These are phyloP conservation scores for Paramisgurnus dabryanus DNA, from an alignment of 2,113 vertebrate species.

Conservation along the genomic window DNA sequence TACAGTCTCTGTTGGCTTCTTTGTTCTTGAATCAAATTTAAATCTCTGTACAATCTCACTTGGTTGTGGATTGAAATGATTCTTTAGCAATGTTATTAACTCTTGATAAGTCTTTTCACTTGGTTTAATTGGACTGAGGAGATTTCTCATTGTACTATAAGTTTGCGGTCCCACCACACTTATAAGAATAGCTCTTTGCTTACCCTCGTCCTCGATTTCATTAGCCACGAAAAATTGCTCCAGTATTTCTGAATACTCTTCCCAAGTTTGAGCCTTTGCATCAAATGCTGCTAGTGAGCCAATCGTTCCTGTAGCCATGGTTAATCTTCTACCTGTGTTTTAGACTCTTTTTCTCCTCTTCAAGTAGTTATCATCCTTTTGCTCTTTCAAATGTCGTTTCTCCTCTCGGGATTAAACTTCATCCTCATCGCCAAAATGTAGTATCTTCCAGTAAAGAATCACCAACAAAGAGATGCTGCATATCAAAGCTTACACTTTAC, in stretches of 20 bases:
- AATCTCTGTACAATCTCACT: constrained; percentile 35
- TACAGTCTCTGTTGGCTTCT: no score
- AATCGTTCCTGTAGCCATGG: no score
- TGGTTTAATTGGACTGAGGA: constrained; percentile 11
- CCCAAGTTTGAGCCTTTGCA: constrained; percentile 28
- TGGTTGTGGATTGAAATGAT: constrained; percentile 1
- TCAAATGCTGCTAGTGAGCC: not conserved
- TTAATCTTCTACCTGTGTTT: no score
- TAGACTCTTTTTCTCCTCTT: no score
- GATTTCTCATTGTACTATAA: constrained; percentile 30
- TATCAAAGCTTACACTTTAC: no score
- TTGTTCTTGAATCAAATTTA: no score
- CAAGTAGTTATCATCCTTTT: no score
- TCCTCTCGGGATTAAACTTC: no score
- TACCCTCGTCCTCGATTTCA: not conserved
- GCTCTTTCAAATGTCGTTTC: no score
- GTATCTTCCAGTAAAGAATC: no score
- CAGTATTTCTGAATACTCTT: constrained; percentile 22
- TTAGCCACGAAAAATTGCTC: constrained; percentile 39
- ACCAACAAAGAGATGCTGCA: no score
- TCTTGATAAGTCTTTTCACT: constrained; percentile 5
- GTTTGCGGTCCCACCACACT: constrained; percentile 23
- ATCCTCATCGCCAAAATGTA: no score
- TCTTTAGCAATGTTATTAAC: not conserved
- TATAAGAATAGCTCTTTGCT: constrained; percentile 32